Conservation (phyloP, 53 echinoderm and acorn worm species). For the Crossaster papposus region DNA sequence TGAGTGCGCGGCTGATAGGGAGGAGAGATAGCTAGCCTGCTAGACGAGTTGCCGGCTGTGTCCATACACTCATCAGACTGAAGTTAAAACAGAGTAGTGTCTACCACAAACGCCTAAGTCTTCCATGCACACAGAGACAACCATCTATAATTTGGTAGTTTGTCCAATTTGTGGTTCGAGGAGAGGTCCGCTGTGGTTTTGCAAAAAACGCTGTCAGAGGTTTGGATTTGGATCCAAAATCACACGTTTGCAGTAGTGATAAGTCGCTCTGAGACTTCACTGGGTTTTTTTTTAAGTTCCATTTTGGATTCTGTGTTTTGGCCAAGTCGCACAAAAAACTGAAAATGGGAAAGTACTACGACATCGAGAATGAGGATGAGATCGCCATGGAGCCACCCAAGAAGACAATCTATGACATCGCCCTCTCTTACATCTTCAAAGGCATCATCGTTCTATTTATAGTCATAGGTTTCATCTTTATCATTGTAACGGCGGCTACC, state of each 20-base stretch:
- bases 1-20: neutral
- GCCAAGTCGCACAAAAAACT: neutral
- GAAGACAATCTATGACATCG: neutral
- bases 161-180: neutral
- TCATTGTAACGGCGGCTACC: slow-evolving; percentile 34
- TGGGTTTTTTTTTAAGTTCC: neutral
- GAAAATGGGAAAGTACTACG: slow-evolving; percentile 32
- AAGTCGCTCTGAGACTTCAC: neutral
- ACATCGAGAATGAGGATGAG: neutral
- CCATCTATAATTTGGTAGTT: neutral
- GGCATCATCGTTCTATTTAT: slow-evolving; percentile 23
- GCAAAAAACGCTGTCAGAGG: neutral
- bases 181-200: neutral
- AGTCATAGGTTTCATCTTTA: slow-evolving; percentile 20
- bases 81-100: neutral
- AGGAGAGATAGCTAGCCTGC: neutral
- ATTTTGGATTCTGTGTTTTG: neutral
- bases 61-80: neutral
- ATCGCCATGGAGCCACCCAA: slow-evolving; percentile 7
- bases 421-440: slow-evolving; percentile 17
- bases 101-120: slow-evolving; percentile 1
- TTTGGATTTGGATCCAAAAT: neutral
- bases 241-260: neutral
- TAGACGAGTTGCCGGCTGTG: slow-evolving; percentile 26
- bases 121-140: neutral